Conservation (phyloP, 2,113 vertebrate genomes). For the Trachemys scripta region DNA sequence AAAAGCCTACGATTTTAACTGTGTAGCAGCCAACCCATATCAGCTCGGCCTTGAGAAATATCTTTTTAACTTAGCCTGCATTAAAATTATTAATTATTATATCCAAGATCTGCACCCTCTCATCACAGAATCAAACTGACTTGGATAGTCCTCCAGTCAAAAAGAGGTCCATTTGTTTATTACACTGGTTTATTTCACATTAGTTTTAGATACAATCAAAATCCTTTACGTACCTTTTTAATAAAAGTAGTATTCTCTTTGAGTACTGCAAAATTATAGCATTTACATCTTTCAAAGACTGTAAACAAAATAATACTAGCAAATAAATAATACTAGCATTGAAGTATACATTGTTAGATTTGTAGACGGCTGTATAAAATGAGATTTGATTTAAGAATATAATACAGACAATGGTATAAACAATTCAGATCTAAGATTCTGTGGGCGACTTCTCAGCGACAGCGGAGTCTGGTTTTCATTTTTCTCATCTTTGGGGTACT, state of each 20-base stretch:
- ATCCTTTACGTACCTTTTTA: conserved; percentile 76
- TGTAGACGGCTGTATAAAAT: conserved; percentile 67
- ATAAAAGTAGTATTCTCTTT: conserved; percentile 76
- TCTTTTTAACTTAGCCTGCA: not conserved
- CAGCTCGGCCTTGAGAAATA: not conserved
- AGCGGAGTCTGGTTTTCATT: not conserved
- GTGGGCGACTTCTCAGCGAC: not conserved
- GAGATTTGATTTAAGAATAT: conserved; percentile 37
- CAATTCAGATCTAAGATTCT: not conserved
- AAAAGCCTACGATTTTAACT: not conserved
- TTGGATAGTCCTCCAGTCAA: conserved; percentile 46
- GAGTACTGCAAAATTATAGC: conserved; percentile 78
- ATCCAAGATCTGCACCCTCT: not conserved
- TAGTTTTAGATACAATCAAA: conserved; percentile 78
- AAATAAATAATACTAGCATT: conserved; percentile 65
- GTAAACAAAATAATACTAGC: conserved; percentile 75
- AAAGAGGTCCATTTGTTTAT: conserved; percentile 61
- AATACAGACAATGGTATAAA: conserved; percentile 44
- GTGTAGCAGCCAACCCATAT: not conserved
- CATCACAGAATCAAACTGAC: not conserved
- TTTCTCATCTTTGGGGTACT: not conserved
- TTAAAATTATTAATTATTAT: not conserved
- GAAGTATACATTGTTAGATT: conserved; percentile 53
- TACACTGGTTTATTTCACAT: conserved; percentile 79
- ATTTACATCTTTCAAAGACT: conserved; percentile 77